phyloP scores from a whole-genome alignment of 2,797 vertebrate species.

The Falco rusticolus region DNA sequence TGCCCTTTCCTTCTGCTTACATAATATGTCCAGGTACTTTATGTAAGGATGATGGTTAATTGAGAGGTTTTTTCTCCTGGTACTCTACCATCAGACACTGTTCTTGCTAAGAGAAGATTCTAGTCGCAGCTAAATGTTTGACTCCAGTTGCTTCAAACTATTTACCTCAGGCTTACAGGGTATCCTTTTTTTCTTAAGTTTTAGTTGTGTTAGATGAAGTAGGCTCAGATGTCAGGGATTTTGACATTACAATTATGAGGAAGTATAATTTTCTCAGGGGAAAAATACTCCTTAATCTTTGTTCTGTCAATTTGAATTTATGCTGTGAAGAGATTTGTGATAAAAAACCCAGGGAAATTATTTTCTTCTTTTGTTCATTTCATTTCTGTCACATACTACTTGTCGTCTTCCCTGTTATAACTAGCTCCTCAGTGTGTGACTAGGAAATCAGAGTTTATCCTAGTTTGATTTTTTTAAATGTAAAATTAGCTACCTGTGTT shows the following conservation, averaged over 20 bases:
- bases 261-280: not conserved
- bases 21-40: conserved; percentile 2
- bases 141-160: not conserved
- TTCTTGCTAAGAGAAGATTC: not conserved
- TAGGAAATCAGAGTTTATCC: not conserved
- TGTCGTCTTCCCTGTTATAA: conserved; percentile 1
- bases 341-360: not conserved
- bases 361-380: conserved; percentile 35
- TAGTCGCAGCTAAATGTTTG: not conserved
- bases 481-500: not conserved
- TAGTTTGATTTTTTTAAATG: not conserved
- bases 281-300: conserved; percentile 25
- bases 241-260: conserved; percentile 31
- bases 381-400: not conserved
- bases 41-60: conserved; percentile 40
- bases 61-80: not conserved
- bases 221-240: conserved; percentile 8
- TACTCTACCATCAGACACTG: not conserved
- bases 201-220: conserved; percentile 7
- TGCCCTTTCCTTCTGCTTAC: conserved; percentile 4
- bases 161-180: not conserved
- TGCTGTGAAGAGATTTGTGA: not conserved
- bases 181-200: not conserved
- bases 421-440: not conserved
- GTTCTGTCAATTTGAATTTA: conserved; percentile 19